These are phyloP conservation scores for Phacellophora camtschatica DNA, from an alignment of 30 jellyfish, hydroid and myxozoan genomes.

Conservation along the genomic window DNA sequence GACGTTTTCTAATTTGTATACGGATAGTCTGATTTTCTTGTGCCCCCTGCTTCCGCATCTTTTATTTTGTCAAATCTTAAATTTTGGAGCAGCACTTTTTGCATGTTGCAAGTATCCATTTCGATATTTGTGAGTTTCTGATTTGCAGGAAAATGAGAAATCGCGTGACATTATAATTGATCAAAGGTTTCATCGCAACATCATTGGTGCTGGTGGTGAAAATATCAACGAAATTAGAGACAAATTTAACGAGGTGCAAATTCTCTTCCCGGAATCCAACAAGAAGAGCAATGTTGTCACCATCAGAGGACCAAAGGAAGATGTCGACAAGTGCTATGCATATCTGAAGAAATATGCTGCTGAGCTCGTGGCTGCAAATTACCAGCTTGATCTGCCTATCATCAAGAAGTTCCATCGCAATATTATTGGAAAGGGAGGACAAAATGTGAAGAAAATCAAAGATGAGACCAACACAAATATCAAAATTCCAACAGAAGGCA, in stretches of 20 bases:
- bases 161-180: constrained; percentile 92
- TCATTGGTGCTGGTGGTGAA: constrained; percentile 94
- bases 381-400: constrained; percentile 81
- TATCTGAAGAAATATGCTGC: constrained; percentile 86
- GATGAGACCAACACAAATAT: constrained; percentile 84
- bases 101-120: too few species aligned
- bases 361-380: constrained; percentile 84
- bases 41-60: too few species aligned
- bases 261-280: constrained; percentile 88
- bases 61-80: too few species aligned
- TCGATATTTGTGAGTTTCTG: too few species aligned
- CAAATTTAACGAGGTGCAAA: constrained; percentile 84
- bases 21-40: too few species aligned
- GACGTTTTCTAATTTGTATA: too few species aligned
- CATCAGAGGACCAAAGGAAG: constrained; percentile 94
- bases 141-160: constrained; percentile 85
- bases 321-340: constrained; percentile 86
- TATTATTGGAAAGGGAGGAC: constrained; percentile 89
- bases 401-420: constrained; percentile 92
- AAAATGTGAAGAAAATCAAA: constrained; percentile 79
- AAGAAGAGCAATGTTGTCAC: constrained; percentile 91
- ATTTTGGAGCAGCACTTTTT: too few species aligned
- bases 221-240: constrained; percentile 81
- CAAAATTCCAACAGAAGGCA: constrained; percentile 85
- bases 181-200: constrained; percentile 83